phyloP scores from a whole-genome alignment of 1,140 invertebrate species.

The silkworm (Bombyx mori) region ASM3026992v2 NC_085115.1:1375501-1376000 shows the following conservation, averaged over 20 bases:
- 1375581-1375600: slow-evolving; percentile 57
- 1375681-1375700: slow-evolving; percentile 54
- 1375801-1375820: slow-evolving; percentile 41
- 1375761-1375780: slow-evolving; percentile 70
- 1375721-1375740: slow-evolving; percentile 61
- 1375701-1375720: slow-evolving; percentile 57
- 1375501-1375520: slow-evolving; percentile 31
- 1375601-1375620: slow-evolving; percentile 48
- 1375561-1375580: slow-evolving; percentile 56
- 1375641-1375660: slow-evolving; percentile 48
- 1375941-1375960: slow-evolving; percentile 44
- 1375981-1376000: slow-evolving; percentile 57
- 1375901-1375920: slow-evolving; percentile 32
- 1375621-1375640: slow-evolving; percentile 54
- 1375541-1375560: slow-evolving; percentile 63
- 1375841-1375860: slow-evolving; percentile 37
- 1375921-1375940: slow-evolving; percentile 50
- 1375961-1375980: slow-evolving; percentile 41
- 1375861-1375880: slow-evolving; percentile 60
- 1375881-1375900: slow-evolving; percentile 24
- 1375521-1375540: slow-evolving; percentile 50
- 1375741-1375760: slow-evolving; percentile 56
- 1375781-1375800: slow-evolving; percentile 53
- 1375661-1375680: slow-evolving; percentile 46
- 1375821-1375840: slow-evolving; percentile 32